Conservation (phyloP, 2,797 vertebrate species). For the Craterocephalus amniculus region DNA sequence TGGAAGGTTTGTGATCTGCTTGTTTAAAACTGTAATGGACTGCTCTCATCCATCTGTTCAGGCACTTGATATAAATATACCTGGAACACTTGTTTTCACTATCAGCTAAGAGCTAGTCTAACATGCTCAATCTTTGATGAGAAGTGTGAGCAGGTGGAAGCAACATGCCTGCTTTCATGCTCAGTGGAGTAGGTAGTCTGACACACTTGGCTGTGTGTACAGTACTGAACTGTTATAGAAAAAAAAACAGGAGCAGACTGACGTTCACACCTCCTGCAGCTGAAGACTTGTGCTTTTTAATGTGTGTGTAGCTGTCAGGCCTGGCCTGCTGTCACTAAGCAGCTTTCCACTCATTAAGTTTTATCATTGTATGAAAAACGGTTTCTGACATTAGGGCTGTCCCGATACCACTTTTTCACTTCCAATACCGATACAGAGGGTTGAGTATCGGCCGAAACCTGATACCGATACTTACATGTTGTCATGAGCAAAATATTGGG, state of each 20-base stretch:
- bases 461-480: too few relatives aligned
- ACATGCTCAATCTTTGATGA: conserved; percentile 2
- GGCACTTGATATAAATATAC: background rate
- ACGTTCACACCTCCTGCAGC: conserved; percentile 13
- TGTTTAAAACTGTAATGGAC: background rate
- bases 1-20: background rate
- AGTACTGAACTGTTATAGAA: background rate
- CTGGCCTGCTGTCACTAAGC: conserved; percentile 16
- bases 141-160: background rate
- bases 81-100: background rate
- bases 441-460: too few relatives aligned
- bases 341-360: too few relatives aligned
- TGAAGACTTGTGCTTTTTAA: background rate
- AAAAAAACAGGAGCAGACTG: background rate
- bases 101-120: too few relatives aligned
- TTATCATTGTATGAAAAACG: too few relatives aligned
- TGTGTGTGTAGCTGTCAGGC: conserved; percentile 6
- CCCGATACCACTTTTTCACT: too few relatives aligned
- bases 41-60: background rate
- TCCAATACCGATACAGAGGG: too few relatives aligned
- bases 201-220: background rate
- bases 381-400: too few relatives aligned
- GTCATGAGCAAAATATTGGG: too few relatives aligned
- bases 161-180: background rate
- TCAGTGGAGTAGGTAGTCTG: background rate